Base-by-base conservation (phyloP, 1,140 invertebrate species). In the Drosophila lini region DNA sequence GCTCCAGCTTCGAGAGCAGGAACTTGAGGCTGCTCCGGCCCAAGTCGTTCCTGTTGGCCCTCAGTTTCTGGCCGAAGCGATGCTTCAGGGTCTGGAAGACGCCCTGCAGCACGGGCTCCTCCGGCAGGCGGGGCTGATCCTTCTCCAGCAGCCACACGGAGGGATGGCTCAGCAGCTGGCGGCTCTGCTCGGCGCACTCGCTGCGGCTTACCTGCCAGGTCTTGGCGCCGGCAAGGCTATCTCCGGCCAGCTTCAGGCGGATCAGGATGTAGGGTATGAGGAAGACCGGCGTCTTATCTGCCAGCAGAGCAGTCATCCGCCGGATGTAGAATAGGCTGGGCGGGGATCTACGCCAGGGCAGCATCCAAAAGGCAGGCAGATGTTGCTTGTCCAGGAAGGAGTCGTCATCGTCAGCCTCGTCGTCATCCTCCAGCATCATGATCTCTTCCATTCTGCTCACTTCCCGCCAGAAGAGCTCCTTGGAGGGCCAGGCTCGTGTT, bases 101-200 rank as follows among this genome's bases (percentile, higher is more conserved):
- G 1, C 25, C 22, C n/a, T 65, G 75, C 9, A 86, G 5, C 1
- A 52, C 32, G 3, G 34, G 36, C 28, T 70, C 55, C 32, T 34
- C 28, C n/a, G 53, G 15, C 11, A 19, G 13, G 6, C 8, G 32
- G n/a, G 56, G 40, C 31, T 59, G 57, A 5, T 71, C 36, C 44
- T 61, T 38, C 19, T 81, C 44, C 48, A 81, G 31, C 34, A 82
- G 31, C 82, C 82, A 85, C 0, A 50, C 69, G 3, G 65, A 31
- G 2, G 82, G 79, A 28, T 86, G 81, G n/a, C 64, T 59, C 44
- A 85, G 25, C 25, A 85, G 32, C 19, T 57, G 40, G 0, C 79
- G 75, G 13, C 64, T 9, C 16, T 86, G 82, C 13, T 44, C 65
- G 13, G 75, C 68, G 8, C 81, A 85, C 22, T 69, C 41, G 9